These are phyloP conservation scores for Isichthys henryi DNA, from an alignment of 2,113 vertebrate genomes.

Conservation along the genomic window DNA sequence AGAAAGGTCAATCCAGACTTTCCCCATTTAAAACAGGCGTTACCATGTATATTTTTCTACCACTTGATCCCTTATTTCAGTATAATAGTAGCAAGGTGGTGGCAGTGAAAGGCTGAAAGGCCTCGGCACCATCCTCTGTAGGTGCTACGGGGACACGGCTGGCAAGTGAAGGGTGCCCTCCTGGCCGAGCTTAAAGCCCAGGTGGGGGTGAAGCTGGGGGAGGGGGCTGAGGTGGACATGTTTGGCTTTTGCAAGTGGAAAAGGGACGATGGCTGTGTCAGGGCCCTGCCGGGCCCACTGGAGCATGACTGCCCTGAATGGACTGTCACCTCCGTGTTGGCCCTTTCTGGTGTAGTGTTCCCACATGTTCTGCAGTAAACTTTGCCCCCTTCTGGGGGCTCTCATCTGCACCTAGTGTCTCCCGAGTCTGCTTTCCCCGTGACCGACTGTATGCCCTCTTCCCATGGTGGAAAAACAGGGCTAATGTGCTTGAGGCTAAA, in stretches of 20 bases:
- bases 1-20: neutral
- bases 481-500: neutral
- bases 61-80: neutral
- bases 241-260: neutral
- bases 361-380: neutral
- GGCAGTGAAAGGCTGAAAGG: neutral
- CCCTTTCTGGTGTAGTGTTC: neutral
- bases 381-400: neutral
- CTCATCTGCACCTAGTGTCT: neutral
- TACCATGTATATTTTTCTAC: neutral
- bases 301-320: neutral
- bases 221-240: neutral
- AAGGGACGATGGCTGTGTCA: neutral
- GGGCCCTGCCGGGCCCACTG: neutral
- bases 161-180: neutral
- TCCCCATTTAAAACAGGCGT: neutral
- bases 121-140: neutral
- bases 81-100: neutral
- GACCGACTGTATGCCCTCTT: neutral
- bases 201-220: neutral
- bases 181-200: neutral
- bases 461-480: neutral
- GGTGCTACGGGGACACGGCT: neutral
- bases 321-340: neutral
- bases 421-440: neutral